Evolutionary conservation across 2,113 vertebrate species (phyloP), one percentile per base, ranked within the genome.

Genomic region (Sisor rabdophorus): DNA sequence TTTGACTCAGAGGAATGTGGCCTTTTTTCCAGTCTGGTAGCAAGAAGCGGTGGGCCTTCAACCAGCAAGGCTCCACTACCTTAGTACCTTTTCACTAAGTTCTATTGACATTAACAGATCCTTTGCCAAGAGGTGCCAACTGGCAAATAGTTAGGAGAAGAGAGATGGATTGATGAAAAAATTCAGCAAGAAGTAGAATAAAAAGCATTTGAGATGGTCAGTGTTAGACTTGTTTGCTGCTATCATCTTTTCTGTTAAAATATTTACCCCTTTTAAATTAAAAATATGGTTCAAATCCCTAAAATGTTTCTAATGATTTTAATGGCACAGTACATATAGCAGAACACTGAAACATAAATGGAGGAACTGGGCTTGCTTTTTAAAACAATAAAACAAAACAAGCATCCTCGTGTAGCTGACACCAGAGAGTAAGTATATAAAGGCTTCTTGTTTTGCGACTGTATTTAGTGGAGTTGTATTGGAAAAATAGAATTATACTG

Each of bases 21-120:
- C 87, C 88, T 79, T 92, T 95, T 95, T 94, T 94, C 94, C 95
- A 93, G 94, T 93, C 73, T 96, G 60, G 59, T 95, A 94, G 93
- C 94, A 96, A 95, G 95, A 93, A 95, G 93, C 92, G 88, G 92
- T 92, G 89, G 91, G 92, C 93, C 93, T 92, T 92, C 91, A 88
- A 93, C 88, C 89, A 94, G 93, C 91, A 90, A 93, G 93, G 87
- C 91, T 92, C 86, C 91, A 94, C 94, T 93, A 93, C 92, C 93
- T 50, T 87, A 90, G 91, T 87, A 93, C 92, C 93, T 91, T 87
- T 91, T 86, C 89, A 93, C 89, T 91, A 92, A 94, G 86, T 92
- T 91, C 93, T 93, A 98, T 98, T 89, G 92, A 94, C 93, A 93
- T 90, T 97, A 95, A 98, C 97, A 97, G 94, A 92, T 96, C 95